These are phyloP conservation scores for Caradrina clavipalpis DNA, from an alignment of 2,888 invertebrate species.

Conservation along the genomic window DNA sequence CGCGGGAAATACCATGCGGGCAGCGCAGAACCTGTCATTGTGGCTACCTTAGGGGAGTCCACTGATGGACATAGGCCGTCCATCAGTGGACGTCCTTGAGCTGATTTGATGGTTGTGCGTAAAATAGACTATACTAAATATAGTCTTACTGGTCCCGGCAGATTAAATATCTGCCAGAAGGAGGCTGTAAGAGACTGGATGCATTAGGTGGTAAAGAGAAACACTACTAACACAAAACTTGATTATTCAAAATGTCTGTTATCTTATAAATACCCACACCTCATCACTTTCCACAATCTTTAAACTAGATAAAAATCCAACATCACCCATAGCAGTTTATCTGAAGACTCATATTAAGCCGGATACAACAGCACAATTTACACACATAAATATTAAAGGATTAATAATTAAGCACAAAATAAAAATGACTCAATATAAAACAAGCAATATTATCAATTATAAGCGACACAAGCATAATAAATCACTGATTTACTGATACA, in stretches of 20 bases:
- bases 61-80: no score
- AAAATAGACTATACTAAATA: not conserved
- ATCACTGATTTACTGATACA: constrained; percentile 58
- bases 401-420: constrained; percentile 47
- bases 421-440: constrained; percentile 49
- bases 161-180: not conserved
- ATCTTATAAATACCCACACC: no score
- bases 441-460: constrained; percentile 54
- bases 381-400: constrained; percentile 29
- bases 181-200: not conserved
- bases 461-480: constrained; percentile 51
- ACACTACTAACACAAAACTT: not conserved
- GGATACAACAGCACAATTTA: constrained; percentile 1
- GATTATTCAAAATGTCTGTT: not conserved
- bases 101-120: no score
- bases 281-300: not conserved
- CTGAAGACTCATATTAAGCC: not conserved
- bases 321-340: not conserved
- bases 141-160: not conserved
- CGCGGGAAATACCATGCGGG: no score
- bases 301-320: not conserved
- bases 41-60: no score
- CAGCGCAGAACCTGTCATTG: no score
- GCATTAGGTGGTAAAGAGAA: not conserved
- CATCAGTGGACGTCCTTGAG: no score